Conservation (phyloP, 1,140 invertebrate genomes). For the Mizuhopecten yessoensis region DNA sequence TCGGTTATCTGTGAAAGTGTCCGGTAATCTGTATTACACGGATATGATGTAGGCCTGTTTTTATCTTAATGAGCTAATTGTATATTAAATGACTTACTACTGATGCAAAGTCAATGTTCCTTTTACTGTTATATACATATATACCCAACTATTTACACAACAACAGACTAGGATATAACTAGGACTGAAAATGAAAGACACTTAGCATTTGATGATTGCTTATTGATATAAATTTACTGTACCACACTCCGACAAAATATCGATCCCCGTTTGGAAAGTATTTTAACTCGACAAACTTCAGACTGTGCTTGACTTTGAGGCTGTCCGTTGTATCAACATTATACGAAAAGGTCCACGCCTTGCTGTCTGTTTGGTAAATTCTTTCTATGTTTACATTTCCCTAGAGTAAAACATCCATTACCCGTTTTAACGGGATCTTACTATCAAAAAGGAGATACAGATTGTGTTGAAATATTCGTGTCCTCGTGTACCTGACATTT, state of each 20-base stretch:
- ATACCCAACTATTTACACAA: background rate
- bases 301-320: background rate
- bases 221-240: background rate
- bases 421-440: background rate
- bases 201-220: background rate
- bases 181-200: background rate
- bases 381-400: background rate
- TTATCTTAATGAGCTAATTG: too few species aligned
- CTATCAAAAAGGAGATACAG: constrained; percentile 34
- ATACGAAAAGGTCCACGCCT: constrained; percentile 1
- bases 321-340: background rate
- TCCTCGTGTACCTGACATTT: background rate
- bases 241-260: constrained; percentile 23
- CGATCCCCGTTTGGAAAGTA: background rate
- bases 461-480: background rate
- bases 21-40: too few species aligned
- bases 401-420: constrained; percentile 8
- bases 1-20: too few species aligned
- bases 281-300: constrained; percentile 4
- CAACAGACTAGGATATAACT: background rate
- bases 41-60: too few species aligned
- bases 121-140: too few species aligned
- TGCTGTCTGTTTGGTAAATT: background rate
- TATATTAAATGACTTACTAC: too few species aligned
- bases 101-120: too few species aligned